Evolutionary conservation across 30 jellyfish, hydroid and myxozoan species (phyloP), one percentile per base, ranked within the genome.

Genomic region (Rhopilema esculentum): DNA sequence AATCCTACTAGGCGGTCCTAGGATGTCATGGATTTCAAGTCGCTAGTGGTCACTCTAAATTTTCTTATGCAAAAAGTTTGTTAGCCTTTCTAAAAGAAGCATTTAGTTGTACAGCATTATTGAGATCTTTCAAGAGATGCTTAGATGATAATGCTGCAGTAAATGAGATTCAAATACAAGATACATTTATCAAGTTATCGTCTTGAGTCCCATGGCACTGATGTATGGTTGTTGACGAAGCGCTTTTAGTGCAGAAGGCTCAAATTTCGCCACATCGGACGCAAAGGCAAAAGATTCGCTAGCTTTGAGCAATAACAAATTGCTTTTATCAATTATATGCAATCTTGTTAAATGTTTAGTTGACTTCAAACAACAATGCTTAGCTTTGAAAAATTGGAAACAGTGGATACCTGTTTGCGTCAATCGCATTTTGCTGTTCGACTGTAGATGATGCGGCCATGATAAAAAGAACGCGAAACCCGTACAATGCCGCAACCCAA

Each of bases 321-420:
- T 6, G 6, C 12, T 12, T 40, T 12, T 15, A 27, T 29, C 8
- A 31, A 72, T 27, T 72, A 24, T 8, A 1, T 7, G 4, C 8
- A 4, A 63, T 24, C 29, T 1, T 17, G n/a, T 17, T 24, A 63
- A 17, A 63, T 2, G 73, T 7, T 63, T 2, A 19, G 29, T 2
- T 19, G 29, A 7, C 17, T 7, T 7, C 6, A n/a, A 0, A 24
- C 29, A 67, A 1, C 1, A 24, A 67, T 21, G 23, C 22, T 22
- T 1, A 27, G 4, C 16, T 16, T 17, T 27, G 65, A 31, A 4
- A 16, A 1, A 27, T 25, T 8, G 29, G 25, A 21, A 40, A 40
- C 24, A 21, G 4, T 17, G 51, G 72, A 32, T 79, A 79, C 89
- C 89, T 79, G 79, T 79, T 79, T 61, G 79, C 89, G 49, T 79